A percentile compares a stretch with the other conserved stretches of the same genome.
Conservation (phyloP, 1,140 invertebrate species). For the Nasonia longicornis region DNA sequence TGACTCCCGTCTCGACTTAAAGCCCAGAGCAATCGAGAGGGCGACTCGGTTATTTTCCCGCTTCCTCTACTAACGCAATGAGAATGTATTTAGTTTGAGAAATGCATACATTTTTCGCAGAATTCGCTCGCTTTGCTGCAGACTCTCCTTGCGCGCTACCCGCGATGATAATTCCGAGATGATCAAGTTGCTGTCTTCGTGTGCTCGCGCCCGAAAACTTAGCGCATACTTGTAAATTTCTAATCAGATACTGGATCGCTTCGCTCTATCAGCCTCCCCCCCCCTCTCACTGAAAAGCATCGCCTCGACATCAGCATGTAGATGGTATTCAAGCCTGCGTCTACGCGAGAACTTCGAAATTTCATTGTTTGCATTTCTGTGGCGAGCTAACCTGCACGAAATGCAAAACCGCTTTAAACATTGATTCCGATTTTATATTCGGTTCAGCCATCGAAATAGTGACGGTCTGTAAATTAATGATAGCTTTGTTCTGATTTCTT, state of each 20-base stretch:
- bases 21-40: no score
- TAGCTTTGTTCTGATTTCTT: no score
- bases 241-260: slow-evolving; percentile 17
- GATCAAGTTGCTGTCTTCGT: slow-evolving; percentile 21
- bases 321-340: background rate
- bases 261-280: background rate
- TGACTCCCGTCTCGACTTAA: no score
- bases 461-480: no score
- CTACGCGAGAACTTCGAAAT: background rate
- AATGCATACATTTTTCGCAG: slow-evolving; percentile 12
- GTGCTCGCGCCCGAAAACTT: background rate
- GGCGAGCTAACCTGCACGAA: background rate
- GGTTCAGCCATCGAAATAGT: no score
- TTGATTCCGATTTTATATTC: no score
- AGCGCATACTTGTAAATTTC: slow-evolving; percentile 20
- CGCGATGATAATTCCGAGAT: slow-evolving; percentile 13
- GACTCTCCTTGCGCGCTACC: background rate
- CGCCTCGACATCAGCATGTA: background rate
- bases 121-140: background rate
- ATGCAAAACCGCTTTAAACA: no score
- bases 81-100: slow-evolving; percentile 10
- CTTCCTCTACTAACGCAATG: background rate
- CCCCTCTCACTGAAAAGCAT: background rate
- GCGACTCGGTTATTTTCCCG: background rate
- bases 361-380: background rate